Conservation (phyloP, 2,888 invertebrate species). For the Xanthostigma xanthostigma region DNA sequence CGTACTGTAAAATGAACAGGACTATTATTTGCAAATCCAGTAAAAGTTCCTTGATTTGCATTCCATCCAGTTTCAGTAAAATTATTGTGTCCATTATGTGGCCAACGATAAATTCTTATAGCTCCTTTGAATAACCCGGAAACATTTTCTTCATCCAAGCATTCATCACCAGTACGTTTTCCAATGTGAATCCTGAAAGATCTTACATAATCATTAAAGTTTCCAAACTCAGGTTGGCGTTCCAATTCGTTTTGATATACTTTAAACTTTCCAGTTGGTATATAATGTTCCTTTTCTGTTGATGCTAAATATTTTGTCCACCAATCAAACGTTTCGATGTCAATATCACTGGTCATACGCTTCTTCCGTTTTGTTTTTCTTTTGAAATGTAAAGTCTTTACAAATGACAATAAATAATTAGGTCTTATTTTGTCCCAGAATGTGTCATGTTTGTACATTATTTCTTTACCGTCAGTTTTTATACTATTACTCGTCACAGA, state of each 20-base stretch:
- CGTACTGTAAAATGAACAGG: conserved; percentile 50
- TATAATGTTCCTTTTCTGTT: conserved; percentile 15
- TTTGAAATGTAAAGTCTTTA: no score
- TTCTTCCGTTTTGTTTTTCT: no score
- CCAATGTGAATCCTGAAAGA: conserved; percentile 46
- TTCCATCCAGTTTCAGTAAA: conserved; percentile 30
- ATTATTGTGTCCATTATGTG: conserved; percentile 28
- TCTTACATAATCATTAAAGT: conserved; percentile 50
- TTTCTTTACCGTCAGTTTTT: no score
- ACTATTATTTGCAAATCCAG: conserved; percentile 44
- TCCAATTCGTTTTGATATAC: conserved; percentile 49
- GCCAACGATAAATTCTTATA: conserved; percentile 48
- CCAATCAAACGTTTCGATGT: conserved; percentile 29
- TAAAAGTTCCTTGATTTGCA: conserved; percentile 41
- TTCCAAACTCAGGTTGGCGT: conserved; percentile 44
- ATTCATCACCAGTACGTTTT: conserved; percentile 31
- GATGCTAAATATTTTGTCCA: conserved; percentile 33
- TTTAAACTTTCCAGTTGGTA: conserved; percentile 25
- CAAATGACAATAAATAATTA: no score
- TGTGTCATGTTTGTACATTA: no score
- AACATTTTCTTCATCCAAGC: conserved; percentile 30
- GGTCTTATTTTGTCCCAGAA: no score
- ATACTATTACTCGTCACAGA: no score
- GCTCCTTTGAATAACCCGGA: conserved; percentile 23
- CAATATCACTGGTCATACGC: no score